A percentile compares a stretch with the other conserved stretches of the same genome.
These are phyloP conservation scores for Sceloporus tristichus DNA, from an alignment of 2,113 vertebrate genomes.

Conservation along the genomic window DNA sequence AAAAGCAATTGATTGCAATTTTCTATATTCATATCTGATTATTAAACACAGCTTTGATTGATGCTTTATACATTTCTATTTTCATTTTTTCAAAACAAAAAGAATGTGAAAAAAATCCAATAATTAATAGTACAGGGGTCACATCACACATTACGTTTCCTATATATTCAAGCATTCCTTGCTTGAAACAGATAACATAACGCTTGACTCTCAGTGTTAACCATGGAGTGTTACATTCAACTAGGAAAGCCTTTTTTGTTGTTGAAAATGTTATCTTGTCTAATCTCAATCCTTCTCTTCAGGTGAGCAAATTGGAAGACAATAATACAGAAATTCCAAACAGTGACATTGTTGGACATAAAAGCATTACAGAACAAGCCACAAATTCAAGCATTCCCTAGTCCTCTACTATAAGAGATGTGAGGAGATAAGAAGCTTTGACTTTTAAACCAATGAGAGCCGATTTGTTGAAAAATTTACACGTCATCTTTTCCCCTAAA, in stretches of 20 bases:
- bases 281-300: not conserved
- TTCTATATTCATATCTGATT: not conserved
- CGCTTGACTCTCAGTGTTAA: not conserved
- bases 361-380: not conserved
- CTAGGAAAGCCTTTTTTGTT: not conserved
- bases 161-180: not conserved
- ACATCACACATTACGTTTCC: not conserved
- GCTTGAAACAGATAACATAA: not conserved
- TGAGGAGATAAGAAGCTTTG: not conserved
- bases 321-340: not conserved
- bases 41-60: not conserved
- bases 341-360: not conserved
- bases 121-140: not conserved
- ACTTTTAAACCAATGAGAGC: not conserved
- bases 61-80: not conserved
- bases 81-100: not conserved
- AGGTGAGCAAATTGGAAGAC: not conserved
- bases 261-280: not conserved
- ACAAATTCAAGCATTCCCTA: not conserved
- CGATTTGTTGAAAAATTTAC: too few species aligned
- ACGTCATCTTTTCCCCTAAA: too few species aligned
- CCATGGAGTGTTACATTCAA: not conserved
- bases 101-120: not conserved
- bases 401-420: not conserved
- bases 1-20: conserved; percentile 2